Percentiles rank a stretch among this genome's conserved stretches.
Conservation (phyloP, 2,888 invertebrate species). For the Crepidodera aurea region DNA sequence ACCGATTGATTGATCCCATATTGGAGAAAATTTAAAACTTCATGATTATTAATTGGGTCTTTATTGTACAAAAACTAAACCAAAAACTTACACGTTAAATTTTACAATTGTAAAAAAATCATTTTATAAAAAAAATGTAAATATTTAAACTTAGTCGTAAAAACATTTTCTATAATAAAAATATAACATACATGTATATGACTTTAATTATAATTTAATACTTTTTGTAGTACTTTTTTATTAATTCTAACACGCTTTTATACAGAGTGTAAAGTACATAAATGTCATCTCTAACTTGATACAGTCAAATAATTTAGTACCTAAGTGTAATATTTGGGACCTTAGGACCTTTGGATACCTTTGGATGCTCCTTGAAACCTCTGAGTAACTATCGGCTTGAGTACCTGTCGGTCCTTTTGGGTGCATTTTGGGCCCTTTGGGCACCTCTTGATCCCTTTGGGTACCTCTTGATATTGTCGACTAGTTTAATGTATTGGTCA, state of each 20-base stretch:
- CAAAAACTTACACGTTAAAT: background rate
- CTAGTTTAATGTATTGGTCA: no score
- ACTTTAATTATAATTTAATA: background rate
- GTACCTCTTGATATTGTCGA: no score
- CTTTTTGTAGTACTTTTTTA: no score
- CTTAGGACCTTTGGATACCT: no score
- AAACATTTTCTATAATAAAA: slow-evolving; percentile 4
- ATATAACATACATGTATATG: background rate
- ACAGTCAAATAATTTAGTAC: background rate
- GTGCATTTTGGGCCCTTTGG: no score
- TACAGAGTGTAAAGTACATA: background rate
- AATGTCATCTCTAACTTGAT: background rate
- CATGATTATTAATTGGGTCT: background rate
- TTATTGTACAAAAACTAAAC: background rate
- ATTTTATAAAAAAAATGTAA: slow-evolving; percentile 21
- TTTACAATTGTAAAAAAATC: slow-evolving; percentile 25
- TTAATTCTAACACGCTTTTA: background rate
- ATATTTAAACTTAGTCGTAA: slow-evolving; percentile 13
- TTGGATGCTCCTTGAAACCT: no score
- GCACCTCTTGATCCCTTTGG: no score
- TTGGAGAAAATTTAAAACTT: no score
- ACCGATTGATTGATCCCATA: no score
- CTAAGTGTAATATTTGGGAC: no score
- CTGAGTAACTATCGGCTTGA: no score
- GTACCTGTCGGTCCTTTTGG: no score